These are phyloP conservation scores for Ianthella basta DNA, from an alignment of 37 sponge, comb jelly and placozoan species.

Conservation along the genomic window DNA sequence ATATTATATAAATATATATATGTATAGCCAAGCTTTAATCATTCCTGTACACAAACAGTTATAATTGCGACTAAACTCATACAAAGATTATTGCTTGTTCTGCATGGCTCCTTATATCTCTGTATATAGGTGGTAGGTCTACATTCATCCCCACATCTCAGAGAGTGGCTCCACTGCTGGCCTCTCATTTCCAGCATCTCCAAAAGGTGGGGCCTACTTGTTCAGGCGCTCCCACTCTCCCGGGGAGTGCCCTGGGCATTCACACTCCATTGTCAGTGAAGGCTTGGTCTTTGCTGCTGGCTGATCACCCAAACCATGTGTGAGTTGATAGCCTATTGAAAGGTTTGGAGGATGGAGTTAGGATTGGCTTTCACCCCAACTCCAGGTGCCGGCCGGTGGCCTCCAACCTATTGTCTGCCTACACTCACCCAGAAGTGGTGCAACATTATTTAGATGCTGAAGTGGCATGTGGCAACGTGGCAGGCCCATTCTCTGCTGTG, in stretches of 20 bases:
- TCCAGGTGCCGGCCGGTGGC: neutral
- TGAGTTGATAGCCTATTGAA: neutral
- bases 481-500: neutral
- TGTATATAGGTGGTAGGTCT: too few relatives aligned
- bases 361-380: neutral
- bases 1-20: too few relatives aligned
- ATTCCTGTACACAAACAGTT: too few relatives aligned
- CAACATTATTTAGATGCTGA: neutral
- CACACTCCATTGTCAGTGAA: neutral
- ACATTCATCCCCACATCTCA: neutral
- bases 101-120: too few relatives aligned
- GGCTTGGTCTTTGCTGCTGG: neutral
- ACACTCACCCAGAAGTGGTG: neutral
- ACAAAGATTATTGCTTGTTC: too few relatives aligned
- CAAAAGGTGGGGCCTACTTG: neutral
- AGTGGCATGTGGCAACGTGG: neutral
- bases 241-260: neutral
- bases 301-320: neutral
- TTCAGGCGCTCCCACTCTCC: neutral
- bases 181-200: neutral
- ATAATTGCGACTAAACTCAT: too few relatives aligned
- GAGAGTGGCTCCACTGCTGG: neutral
- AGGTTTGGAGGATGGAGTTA: neutral
- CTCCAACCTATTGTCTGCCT: neutral
- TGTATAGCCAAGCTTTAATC: too few relatives aligned